Base-by-base conservation (phyloP, 2,888 invertebrate species). In the Ypsolopha scabrella region DNA sequence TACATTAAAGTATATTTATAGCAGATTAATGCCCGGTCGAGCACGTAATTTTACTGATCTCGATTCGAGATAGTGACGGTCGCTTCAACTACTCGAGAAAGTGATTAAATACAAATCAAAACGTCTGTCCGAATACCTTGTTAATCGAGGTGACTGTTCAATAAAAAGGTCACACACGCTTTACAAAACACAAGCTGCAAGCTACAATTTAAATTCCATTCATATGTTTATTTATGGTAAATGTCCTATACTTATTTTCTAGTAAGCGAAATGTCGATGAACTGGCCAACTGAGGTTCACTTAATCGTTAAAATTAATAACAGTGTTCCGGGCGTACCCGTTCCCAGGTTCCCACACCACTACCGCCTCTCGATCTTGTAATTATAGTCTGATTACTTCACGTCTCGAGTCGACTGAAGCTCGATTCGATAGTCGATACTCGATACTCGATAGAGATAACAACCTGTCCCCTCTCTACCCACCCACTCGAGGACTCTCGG, bases 311-410 rank as follows among this genome's bases (percentile, higher is more conserved):
- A 41, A 39, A 49, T 49, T 49, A 49, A 49, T 49, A 49, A 41
- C 39, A 39, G 49, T n/a, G 33, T 34, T 33, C 46, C 33, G 41
- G 39, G 45, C 45, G 10, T 14, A 33, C n/a, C n/a, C n/a, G 38
- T 1, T 33, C 39, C 38, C n/a, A n/a, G 8, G 48, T 45, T 45
- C 45, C 51, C 45, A 51, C 51, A 45, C 37, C 7, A 41, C 10
- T 38, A 58, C 60, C 61, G 61, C 43, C 52, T 67, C 68, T 72
- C 68, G 67, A 69, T 67, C 68, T 68, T 66, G 72, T 75, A 78
- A 80, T 80, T 81, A 80, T 71, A 70, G 73, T 70, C 70, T 75
- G 77, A 80, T 80, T 75, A 76, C 67, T 68, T 65, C 46, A 46
- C 46, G 46, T 46, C 46, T 34, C 67, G 67, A 65, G n/a, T 11